Evolutionary conservation across 2,888 invertebrate species (phyloP).

Genomic region (Blastobasis lacticolella): DNA sequence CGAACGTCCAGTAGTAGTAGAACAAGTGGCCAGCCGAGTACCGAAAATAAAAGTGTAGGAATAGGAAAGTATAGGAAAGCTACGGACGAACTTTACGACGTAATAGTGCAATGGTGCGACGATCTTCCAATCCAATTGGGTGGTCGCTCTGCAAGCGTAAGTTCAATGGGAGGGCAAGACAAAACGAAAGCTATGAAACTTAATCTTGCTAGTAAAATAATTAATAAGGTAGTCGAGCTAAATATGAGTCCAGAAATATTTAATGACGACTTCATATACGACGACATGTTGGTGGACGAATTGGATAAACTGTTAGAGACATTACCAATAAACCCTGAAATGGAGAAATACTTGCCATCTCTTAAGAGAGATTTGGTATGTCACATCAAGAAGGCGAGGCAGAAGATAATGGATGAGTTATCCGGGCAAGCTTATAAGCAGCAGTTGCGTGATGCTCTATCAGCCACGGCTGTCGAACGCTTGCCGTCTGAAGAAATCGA

Average conservation of each 20-base stretch:
- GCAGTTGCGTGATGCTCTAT: slow-evolving; percentile 32
- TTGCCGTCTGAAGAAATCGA: slow-evolving; percentile 27
- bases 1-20: no score
- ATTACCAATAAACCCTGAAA: slow-evolving; percentile 16
- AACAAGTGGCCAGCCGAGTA: no score
- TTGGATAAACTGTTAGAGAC: slow-evolving; percentile 25
- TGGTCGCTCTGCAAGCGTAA: background rate
- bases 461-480: slow-evolving; percentile 23
- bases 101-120: slow-evolving; percentile 28
- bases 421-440: slow-evolving; percentile 34
- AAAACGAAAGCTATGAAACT: slow-evolving; percentile 24
- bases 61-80: slow-evolving; percentile 14
- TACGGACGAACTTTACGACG: slow-evolving; percentile 23
- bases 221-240: slow-evolving; percentile 33
- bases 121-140: slow-evolving; percentile 22
- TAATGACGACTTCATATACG: slow-evolving; percentile 33
- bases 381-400: slow-evolving; percentile 24
- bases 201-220: slow-evolving; percentile 25
- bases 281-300: slow-evolving; percentile 33
- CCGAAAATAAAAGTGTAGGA: background rate
- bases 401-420: slow-evolving; percentile 24
- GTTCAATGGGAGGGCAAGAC: slow-evolving; percentile 17
- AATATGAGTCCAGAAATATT: slow-evolving; percentile 38
- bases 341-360: slow-evolving; percentile 15
- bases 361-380: slow-evolving; percentile 26